Base-by-base conservation (phyloP, 2,113 vertebrate species). In the Turnix velox region DNA sequence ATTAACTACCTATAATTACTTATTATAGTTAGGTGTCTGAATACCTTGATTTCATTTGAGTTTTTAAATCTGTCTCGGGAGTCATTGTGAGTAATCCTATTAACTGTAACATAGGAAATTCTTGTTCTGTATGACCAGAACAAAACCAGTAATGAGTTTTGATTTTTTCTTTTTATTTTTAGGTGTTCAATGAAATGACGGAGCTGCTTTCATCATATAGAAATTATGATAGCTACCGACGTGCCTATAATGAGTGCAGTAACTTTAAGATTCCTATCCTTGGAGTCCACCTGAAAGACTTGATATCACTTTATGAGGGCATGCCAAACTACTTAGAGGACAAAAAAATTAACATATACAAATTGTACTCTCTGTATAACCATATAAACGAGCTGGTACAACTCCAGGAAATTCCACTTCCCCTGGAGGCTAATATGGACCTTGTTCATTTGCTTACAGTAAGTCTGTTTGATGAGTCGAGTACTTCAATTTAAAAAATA, bases 111-210 rank as follows among this genome's bases (percentile, higher is more conserved):
- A 30, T 12, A n/a, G 35, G 20, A 55, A 82, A 9, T 48, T 57
- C 35, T 66, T 92, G 14, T 85, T 43, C 48, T 69, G 8, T 62
- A 7, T 85, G 51, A 40, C 10, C 27, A 40, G 51, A 80, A 11
- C 10, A 80, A 35, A 59, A 81, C n/a, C 4, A 30, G 10, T 82
- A 61, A 96, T 11, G 4, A 27, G 8, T 10, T 14, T 24, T 88
- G 49, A 52, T 78, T 28, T 85, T 92, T 51, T 92, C n/a, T 19
- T 67, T 92, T 94, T 92, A n/a, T 23, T 88, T 95, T 51, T 83
- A 99, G 99, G 98, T 98, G 46, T 97, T 99, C 84, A 98, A 98
- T 75, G 99, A 99, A 97, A 99, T 99, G 99, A 99, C 99, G 4
- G 99, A 99, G 96, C 97, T 99, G 82, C 98, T 99, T 88, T 99